Percentiles rank a stretch among this genome's conserved stretches.
phyloP scores from a whole-genome alignment of 1,140 invertebrate genomes.

The Drosophila tristis region DNA sequence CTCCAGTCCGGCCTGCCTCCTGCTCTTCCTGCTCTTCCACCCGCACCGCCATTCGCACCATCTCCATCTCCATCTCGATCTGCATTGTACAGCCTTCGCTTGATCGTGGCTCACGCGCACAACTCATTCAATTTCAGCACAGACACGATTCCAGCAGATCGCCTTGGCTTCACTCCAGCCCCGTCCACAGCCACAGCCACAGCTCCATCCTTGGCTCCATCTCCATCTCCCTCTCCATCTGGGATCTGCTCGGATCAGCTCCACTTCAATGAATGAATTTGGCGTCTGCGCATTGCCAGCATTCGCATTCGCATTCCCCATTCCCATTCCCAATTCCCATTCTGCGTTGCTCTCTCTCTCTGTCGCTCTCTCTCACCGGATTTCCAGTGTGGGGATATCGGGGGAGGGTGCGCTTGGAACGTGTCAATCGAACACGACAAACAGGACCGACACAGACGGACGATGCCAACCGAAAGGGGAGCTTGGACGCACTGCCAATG shows the following conservation, averaged over 20 bases:
- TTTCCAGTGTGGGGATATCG: conserved; percentile 2
- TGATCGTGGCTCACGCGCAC: conserved; percentile 80
- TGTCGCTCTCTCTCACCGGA: conserved; percentile 25
- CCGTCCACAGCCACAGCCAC: too few species aligned
- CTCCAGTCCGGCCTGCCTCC: background rate
- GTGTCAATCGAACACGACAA: conserved; percentile 75
- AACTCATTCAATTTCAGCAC: conserved; percentile 78
- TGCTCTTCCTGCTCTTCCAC: background rate
- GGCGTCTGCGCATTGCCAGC: conserved; percentile 28
- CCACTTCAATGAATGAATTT: conserved; percentile 53
- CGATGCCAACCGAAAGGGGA: background rate
- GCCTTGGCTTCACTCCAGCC: conserved; percentile 22
- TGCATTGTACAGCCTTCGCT: conserved; percentile 18
- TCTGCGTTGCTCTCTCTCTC: conserved; percentile 31
- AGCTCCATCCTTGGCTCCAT: conserved; percentile 15
- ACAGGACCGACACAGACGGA: conserved; percentile 23
- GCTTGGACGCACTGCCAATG: conserved; percentile 34
- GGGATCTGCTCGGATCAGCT: conserved; percentile 16
- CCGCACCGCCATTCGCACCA: too few species aligned
- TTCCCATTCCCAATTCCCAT: background rate
- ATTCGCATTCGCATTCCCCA: conserved; percentile 30
- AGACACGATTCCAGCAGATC: conserved; percentile 65
- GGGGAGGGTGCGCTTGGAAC: conserved; percentile 57
- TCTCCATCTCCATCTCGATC: conserved; percentile 15
- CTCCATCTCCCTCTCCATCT: conserved; percentile 19